Evolutionary conservation across 2,797 vertebrate species (phyloP).

Genomic region (Sebastes kiyomatsui): DNA sequence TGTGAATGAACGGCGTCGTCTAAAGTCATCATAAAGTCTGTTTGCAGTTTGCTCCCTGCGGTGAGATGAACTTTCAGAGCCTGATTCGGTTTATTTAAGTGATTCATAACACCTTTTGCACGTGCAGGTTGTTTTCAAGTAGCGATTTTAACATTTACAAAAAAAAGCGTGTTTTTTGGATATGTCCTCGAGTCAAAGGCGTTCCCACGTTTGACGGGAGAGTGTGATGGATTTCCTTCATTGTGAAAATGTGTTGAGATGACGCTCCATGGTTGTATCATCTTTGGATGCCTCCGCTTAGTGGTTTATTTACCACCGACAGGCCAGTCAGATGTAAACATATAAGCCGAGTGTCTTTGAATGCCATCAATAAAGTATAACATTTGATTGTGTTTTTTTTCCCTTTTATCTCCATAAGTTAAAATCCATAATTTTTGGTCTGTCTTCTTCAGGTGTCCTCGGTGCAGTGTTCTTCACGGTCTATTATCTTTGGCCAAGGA

Average conservation of each 20-base stretch:
- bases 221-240: constrained; percentile 1
- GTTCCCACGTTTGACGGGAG: constrained; percentile 8
- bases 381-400: constrained; percentile 40
- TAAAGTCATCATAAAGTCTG: constrained; percentile 41
- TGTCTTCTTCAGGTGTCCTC: constrained; percentile 13
- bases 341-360: constrained; percentile 47
- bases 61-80: constrained; percentile 22
- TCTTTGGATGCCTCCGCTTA: constrained; percentile 46
- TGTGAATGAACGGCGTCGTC: constrained; percentile 5
- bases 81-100: constrained; percentile 29
- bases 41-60: constrained; percentile 26
- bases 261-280: neutral
- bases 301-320: constrained; percentile 10
- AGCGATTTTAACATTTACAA: constrained; percentile 21
- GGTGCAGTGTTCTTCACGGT: constrained; percentile 71
- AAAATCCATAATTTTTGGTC: constrained; percentile 44
- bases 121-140: constrained; percentile 49
- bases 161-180: constrained; percentile 8
- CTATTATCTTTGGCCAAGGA: constrained; percentile 97
- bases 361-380: constrained; percentile 49
- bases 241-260: constrained; percentile 22
- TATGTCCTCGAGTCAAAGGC: constrained; percentile 2
- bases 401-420: constrained; percentile 49
- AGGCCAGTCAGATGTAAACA: constrained; percentile 71
- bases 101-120: constrained; percentile 21